These are phyloP conservation scores for Malurus melanocephalus DNA, from an alignment of 2,113 vertebrate genomes.

Conservation along the genomic window DNA sequence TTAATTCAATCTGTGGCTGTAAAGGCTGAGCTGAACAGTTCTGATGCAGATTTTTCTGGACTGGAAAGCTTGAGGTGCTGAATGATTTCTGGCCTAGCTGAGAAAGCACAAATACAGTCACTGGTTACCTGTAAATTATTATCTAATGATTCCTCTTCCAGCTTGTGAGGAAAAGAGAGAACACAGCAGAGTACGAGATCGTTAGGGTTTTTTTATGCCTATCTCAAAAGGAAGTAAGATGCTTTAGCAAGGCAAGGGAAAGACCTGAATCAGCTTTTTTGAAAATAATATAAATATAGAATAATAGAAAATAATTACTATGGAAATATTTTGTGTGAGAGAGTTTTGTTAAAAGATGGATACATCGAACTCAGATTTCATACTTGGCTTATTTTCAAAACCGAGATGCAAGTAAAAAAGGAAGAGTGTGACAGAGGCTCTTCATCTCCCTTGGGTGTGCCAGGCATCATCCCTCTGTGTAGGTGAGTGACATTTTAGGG, in stretches of 20 bases:
- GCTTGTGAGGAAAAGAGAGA: not conserved
- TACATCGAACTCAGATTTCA: not conserved
- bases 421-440: not conserved
- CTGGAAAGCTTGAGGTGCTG: not conserved
- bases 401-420: not conserved
- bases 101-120: not conserved
- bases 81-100: not conserved
- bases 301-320: not conserved
- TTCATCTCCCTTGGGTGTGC: not conserved
- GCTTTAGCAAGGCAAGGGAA: not conserved
- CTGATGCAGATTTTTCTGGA: not conserved
- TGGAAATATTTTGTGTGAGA: not conserved
- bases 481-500: not conserved
- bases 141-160: not conserved
- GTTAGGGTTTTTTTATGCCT: rapidly evolving
- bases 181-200: not conserved
- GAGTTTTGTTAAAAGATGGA: not conserved
- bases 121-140: not conserved
- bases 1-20: not conserved
- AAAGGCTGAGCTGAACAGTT: not conserved
- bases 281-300: not conserved
- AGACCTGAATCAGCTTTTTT: not conserved
- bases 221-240: not conserved
- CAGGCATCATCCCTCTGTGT: not conserved
- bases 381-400: not conserved